A percentile compares a stretch with the other conserved stretches of the same genome.
These are phyloP conservation scores for Lamellibrachia columna DNA, from an alignment of 2,888 invertebrate genomes.

Conservation along the genomic window DNA sequence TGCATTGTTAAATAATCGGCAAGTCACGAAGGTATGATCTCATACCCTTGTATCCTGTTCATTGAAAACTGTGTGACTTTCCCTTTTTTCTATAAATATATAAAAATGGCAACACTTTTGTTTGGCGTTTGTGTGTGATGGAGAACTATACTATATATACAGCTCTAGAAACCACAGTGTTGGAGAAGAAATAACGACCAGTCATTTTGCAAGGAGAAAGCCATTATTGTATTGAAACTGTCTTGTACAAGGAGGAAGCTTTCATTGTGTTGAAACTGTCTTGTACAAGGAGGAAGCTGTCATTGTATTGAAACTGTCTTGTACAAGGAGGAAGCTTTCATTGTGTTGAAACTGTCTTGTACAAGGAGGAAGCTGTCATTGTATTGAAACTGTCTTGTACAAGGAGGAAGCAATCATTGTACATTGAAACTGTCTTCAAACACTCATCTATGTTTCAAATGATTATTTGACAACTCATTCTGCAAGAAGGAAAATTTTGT, in stretches of 20 bases:
- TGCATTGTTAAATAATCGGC: background rate
- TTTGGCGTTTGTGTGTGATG: background rate
- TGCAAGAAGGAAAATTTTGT: too few relatives aligned
- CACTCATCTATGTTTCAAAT: background rate
- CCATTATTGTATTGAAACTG: background rate
- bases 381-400: too few relatives aligned
- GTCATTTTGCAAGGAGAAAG: background rate
- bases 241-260: background rate
- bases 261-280: too few relatives aligned
- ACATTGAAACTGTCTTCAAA: background rate
- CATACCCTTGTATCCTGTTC: background rate
- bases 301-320: background rate
- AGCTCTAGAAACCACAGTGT: background rate
- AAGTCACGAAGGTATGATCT: background rate
- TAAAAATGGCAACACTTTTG: background rate
- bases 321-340: background rate
- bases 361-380: too few relatives aligned
- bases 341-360: background rate
- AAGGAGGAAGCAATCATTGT: background rate
- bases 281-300: too few relatives aligned
- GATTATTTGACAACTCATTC: too few relatives aligned
- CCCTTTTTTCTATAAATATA: background rate
- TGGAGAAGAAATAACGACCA: background rate
- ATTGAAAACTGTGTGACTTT: background rate
- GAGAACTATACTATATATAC: background rate